Conservation (phyloP, 1,140 invertebrate genomes). For the Penaeus vannamei region DNA sequence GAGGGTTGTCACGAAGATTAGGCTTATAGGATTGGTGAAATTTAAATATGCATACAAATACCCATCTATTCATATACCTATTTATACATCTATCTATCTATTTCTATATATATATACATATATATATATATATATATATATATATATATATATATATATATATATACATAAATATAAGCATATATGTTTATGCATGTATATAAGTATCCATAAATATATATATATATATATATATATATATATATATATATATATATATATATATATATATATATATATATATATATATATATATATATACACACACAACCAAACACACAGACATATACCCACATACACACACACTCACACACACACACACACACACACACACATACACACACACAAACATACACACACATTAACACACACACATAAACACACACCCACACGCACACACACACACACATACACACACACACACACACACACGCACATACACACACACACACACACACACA, state of each 20-base stretch:
- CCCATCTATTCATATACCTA: too few relatives aligned
- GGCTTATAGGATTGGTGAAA: too few relatives aligned
- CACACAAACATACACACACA: not conserved
- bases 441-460: not conserved
- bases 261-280: conserved; percentile 16
- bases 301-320: not conserved
- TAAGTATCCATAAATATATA: too few relatives aligned
- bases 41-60: too few relatives aligned
- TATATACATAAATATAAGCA: too few relatives aligned
- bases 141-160: too few relatives aligned
- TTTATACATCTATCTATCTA: too few relatives aligned
- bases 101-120: too few relatives aligned
- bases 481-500: not conserved
- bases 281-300: conserved; percentile 9
- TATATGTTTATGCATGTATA: conserved; percentile 6
- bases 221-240: not conserved
- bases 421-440: not conserved
- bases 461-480: not conserved
- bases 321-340: not conserved
- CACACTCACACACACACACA: not conserved
- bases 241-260: conserved; percentile 10
- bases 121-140: too few relatives aligned
- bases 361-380: not conserved
- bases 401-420: not conserved
- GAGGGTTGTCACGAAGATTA: too few relatives aligned